Evolutionary conservation across 2,113 vertebrate genomes (phyloP).

Genomic region (Illadopsis cleaveri): DNA sequence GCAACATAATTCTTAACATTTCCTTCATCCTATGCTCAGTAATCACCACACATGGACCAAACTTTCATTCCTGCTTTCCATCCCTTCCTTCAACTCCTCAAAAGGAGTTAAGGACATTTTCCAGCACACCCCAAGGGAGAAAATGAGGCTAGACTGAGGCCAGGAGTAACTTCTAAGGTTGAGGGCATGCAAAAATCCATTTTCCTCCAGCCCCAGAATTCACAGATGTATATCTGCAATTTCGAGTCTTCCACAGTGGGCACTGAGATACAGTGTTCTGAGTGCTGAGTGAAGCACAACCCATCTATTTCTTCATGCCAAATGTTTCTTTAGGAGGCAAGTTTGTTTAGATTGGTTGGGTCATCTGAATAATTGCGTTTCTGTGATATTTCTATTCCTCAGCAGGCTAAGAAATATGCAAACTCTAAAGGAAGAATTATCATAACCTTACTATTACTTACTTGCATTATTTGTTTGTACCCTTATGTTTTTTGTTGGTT

Average conservation of each 20-base stretch:
- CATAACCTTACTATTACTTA: background rate
- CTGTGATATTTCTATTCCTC: background rate
- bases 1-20: background rate
- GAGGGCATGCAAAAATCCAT: background rate
- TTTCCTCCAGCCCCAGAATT: background rate
- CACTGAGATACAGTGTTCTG: background rate
- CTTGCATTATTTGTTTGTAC: background rate
- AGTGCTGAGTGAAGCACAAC: background rate
- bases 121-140: background rate
- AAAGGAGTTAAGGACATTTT: background rate
- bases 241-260: background rate
- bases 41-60: background rate
- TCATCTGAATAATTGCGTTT: background rate
- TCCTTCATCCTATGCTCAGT: background rate
- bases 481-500: background rate
- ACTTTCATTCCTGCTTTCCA: background rate
- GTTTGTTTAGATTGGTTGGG: background rate
- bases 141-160: background rate
- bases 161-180: background rate
- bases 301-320: background rate
- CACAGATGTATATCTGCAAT: fast-evolving
- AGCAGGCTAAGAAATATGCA: background rate
- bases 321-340: background rate
- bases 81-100: background rate
- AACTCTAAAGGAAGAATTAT: background rate